Base-by-base conservation (phyloP, 2,797 vertebrate genomes). In the Buphagus erythrorhynchus region DNA sequence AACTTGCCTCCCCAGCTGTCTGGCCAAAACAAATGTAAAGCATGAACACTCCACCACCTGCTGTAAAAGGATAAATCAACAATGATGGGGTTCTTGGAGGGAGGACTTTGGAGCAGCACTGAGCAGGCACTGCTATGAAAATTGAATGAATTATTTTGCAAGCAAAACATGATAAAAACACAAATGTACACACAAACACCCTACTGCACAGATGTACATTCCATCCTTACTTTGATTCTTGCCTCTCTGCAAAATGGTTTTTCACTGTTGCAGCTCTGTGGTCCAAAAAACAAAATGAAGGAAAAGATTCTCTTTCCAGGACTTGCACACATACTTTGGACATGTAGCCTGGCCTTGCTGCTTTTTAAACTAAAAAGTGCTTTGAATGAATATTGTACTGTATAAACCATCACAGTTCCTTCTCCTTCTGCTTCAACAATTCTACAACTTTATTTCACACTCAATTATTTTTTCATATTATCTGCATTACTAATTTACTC, bases 1-100 rank as follows among this genome's bases (percentile, higher is more conserved):
- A 71, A 88, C 17, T 45, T 65, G 13, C 21, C 63, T 65, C n/a
- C 33, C 46, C n/a, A 84, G 1, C 36, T 65, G 28, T 31, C 42
- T 75, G 68, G 29, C 66, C n/a, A 43, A 62, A 81, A 52, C 26
- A 42, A n/a, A 90, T 10, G 5, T 18, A 35, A 48, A 69, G 40
- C 62, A 20, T 7, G 51, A 65, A 16, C n/a, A 36, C 14, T 16
- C 6, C 9, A 3, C 24, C 43, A 16, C 57, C 87, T 82, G 42
- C 73, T 35, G 29, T 63, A 71, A 76, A 75, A 68, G 38, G 52
- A 4, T 29, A 81, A 74, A 46, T 77, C 28, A 40, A 2, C 10
- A 42, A 1, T 0, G 1, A 33, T 0, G 1, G 20, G 8, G 4
- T 0, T 31, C 63, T 43, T 40, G 48, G 59, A 48, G 45, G 33